Percentiles rank a stretch among this genome's conserved stretches.
Conservation (phyloP, 92 coral and sea anemone genomes). For the Parazoanthus atlanticus region DNA sequence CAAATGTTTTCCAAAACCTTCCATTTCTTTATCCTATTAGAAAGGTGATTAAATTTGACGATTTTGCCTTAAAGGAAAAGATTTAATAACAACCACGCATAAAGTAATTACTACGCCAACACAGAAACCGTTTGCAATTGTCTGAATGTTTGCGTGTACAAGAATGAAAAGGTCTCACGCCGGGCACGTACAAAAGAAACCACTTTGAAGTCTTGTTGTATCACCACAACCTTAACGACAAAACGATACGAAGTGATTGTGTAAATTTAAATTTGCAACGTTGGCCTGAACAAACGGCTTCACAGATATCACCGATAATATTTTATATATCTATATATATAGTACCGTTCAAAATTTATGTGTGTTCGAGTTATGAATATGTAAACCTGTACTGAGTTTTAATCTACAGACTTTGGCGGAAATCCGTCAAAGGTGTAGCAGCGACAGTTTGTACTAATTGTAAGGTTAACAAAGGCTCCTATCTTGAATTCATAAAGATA, state of each 20-base stretch:
- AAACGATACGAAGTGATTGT: not conserved
- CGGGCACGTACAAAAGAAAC: not conserved
- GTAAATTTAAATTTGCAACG: not conserved
- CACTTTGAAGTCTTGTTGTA: not conserved
- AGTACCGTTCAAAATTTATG: not conserved
- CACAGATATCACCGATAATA: not conserved
- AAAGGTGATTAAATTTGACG: not conserved
- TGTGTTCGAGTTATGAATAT: not conserved
- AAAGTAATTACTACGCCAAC: not conserved
- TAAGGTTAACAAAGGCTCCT: not conserved
- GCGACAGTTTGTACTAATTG: conserved; percentile 23
- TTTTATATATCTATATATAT: no score
- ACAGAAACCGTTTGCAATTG: not conserved
- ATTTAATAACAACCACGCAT: not conserved
- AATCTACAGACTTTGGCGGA: conserved; percentile 14
- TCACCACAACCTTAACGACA: not conserved
- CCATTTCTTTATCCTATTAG: not conserved
- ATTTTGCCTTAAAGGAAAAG: not conserved
- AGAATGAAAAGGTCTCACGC: not conserved
- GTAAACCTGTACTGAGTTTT: not conserved
- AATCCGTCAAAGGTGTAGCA: not conserved
- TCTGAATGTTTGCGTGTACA: not conserved
- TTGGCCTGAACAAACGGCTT: not conserved
- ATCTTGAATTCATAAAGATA: conserved; percentile 16
- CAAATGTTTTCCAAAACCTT: not conserved